Base-by-base conservation (phyloP, 2,888 invertebrate species). In the Lapara coniferarum region DNA sequence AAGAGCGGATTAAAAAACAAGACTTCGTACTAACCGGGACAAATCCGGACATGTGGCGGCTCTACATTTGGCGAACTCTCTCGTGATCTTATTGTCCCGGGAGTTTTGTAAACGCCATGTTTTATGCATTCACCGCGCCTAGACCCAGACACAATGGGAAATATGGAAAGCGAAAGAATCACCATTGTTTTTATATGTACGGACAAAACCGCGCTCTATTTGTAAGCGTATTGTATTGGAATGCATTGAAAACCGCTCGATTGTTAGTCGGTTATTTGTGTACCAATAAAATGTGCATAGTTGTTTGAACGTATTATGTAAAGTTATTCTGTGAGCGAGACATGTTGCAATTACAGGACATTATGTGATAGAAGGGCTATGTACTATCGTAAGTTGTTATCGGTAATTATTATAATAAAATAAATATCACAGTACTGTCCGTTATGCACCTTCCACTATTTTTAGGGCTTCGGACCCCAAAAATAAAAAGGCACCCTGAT, bases 91-190 rank as follows among this genome's bases (percentile, higher is more conserved):
- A 59, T 59, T 25, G 63, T 63, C 19, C 63, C 19, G 37, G 2
- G 13, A 19, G 19, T 19, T 63, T 63, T 49, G 63, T 63, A 63
- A 63, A 49, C 19, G 63, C 63, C 63, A 63, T 63, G 63, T 63
- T 63, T 63, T 63, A 63, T 63, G 63, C 63, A 63, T 63, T 25
- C 63, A 19, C 46, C 10, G 13, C n/a, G 37, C 44, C 7, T 69
- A 16, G 66, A 57, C 55, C 44, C 2, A 16, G 66, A 66, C 55
- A 66, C 55, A 44, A 59, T 69, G 55, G 71, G 69, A 72, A 70
- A 71, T 71, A 71, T 70, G 66, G 66, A 52, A 70, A 57, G 52
- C 63, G 68, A 73, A 71, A 71, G 55, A 66, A 73, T 70, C 70
- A 58, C 37, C 37, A 63, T 49, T 63, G 63, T 63, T 63, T 63